These are phyloP conservation scores for Apodemia mormo DNA, from an alignment of 2,888 invertebrate genomes.

Conservation along the genomic window DNA sequence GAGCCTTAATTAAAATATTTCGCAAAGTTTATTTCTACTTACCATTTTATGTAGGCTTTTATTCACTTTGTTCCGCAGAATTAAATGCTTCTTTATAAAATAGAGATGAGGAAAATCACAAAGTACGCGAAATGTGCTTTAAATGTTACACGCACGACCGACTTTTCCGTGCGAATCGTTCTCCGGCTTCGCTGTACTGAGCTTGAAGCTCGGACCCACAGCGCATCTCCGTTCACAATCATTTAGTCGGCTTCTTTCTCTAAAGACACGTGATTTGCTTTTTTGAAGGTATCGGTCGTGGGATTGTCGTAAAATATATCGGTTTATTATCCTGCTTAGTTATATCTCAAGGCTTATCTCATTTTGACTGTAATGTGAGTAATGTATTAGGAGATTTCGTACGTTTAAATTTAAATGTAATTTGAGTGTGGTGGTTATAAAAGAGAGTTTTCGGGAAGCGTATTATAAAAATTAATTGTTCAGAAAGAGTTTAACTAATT, in stretches of 20 bases:
- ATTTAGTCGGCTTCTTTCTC: constrained; percentile 53
- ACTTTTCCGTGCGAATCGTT: constrained; percentile 57
- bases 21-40: neutral
- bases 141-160: constrained; percentile 56
- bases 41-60: neutral
- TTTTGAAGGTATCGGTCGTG: constrained; percentile 66
- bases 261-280: constrained; percentile 59
- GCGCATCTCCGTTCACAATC: constrained; percentile 52
- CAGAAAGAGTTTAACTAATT: too few species aligned
- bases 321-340: neutral
- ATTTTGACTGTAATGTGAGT: neutral
- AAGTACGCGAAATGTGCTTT: constrained; percentile 33
- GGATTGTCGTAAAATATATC: constrained; percentile 27
- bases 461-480: too few species aligned
- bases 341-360: neutral
- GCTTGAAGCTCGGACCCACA: constrained; percentile 40
- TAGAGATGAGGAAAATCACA: neutral
- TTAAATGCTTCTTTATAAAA: neutral
- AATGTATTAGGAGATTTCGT: neutral
- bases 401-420: neutral
- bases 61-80: neutral
- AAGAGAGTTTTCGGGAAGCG: too few species aligned
- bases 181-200: constrained; percentile 50
- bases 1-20: too few species aligned
- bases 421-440: neutral